A percentile compares a stretch with the other conserved stretches of the same genome.
Conservation (phyloP, 2,113 vertebrate species). For the Pardalotus punctatus region DNA sequence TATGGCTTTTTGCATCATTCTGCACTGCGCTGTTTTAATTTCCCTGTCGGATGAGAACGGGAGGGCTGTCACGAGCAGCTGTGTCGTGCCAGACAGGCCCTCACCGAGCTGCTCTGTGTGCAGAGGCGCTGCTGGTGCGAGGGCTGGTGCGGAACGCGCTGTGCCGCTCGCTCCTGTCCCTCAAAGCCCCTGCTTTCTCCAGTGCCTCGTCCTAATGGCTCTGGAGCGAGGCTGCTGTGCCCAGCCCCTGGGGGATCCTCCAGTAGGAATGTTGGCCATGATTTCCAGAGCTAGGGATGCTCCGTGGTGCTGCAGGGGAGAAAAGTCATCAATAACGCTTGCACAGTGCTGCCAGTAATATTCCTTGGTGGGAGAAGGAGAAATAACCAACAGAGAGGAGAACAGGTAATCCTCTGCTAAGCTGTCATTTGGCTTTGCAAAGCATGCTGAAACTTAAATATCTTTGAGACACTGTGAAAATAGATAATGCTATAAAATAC, state of each 20-base stretch:
- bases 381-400: not conserved
- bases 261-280: not conserved
- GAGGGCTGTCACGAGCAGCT: not conserved
- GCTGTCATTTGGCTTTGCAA: not conserved
- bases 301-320: rapidly evolving
- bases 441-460: not conserved
- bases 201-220: not conserved
- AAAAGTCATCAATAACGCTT: not conserved
- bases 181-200: rapidly evolving
- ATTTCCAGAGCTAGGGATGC: not conserved
- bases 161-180: not conserved
- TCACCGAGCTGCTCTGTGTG: not conserved
- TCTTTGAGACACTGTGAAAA: not conserved
- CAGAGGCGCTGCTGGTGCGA: not conserved
- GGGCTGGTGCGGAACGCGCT: not conserved
- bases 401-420: not conserved
- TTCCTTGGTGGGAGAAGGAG: not conserved
- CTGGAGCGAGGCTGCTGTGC: not conserved
- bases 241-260: not conserved
- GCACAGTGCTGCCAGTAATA: not conserved
- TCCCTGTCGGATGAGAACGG: not conserved
- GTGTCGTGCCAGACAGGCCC: not conserved
- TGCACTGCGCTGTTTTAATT: not conserved
- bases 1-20: not conserved
- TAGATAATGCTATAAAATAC: not conserved